Percentiles rank a stretch among this genome's conserved stretches.
phyloP scores from a whole-genome alignment of 2,888 invertebrate species.

The Agriopis aurantiaria region DNA sequence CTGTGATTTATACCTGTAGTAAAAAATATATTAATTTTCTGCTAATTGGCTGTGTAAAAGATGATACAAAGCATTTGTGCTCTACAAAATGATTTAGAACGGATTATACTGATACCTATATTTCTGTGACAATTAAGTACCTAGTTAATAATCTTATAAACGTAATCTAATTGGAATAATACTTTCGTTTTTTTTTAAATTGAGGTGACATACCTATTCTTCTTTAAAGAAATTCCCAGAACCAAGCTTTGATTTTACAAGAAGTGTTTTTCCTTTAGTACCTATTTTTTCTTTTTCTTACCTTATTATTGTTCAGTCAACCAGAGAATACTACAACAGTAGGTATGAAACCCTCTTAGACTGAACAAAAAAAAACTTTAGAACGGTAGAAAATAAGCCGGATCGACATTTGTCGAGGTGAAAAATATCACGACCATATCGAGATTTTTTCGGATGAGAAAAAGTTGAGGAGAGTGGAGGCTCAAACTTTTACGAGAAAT shows the following conservation, averaged over 20 bases:
- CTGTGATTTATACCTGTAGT: too few relatives aligned
- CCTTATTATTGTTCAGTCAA: not conserved
- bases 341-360: not conserved
- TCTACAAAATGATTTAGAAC: not conserved
- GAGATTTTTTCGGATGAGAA: not conserved
- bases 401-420: too few relatives aligned
- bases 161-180: not conserved
- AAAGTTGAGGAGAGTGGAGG: too few relatives aligned
- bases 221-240: conserved; percentile 1
- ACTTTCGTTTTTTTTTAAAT: not conserved
- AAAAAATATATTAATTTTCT: too few relatives aligned
- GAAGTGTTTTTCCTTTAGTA: not conserved
- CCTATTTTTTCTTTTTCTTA: too few relatives aligned
- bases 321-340: not conserved
- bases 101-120: not conserved
- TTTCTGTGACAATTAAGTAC: not conserved
- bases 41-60: not conserved
- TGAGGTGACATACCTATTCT: not conserved
- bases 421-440: too few relatives aligned
- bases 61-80: not conserved
- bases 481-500: not conserved
- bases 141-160: too few relatives aligned
- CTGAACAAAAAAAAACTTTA: not conserved
- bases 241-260: not conserved
- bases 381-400: not conserved